A percentile compares a stretch with the other conserved stretches of the same genome.
These are phyloP conservation scores for Macropis europaea DNA, from an alignment of 2,888 invertebrate species.

Conservation along the genomic window DNA sequence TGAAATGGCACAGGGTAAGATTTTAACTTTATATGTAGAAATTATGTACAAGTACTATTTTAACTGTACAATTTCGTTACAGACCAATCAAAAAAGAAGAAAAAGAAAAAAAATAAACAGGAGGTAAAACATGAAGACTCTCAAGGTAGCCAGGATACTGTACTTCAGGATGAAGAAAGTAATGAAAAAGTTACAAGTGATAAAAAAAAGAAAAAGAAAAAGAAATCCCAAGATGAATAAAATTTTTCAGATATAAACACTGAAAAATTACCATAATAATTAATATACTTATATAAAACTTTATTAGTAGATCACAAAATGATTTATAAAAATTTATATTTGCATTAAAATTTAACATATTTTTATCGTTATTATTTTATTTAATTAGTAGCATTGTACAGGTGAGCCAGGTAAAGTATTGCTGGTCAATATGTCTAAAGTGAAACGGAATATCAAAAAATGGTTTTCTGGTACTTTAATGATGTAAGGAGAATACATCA, in stretches of 20 bases:
- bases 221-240: constrained; percentile 63
- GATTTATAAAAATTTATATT: background rate
- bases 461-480: no score
- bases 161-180: constrained; percentile 38
- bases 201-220: constrained; percentile 69
- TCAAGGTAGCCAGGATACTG: constrained; percentile 4
- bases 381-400: no score
- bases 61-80: constrained; percentile 11
- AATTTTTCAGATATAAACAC: background rate
- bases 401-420: no score
- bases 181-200: constrained; percentile 50
- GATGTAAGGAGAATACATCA: no score
- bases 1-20: constrained; percentile 16
- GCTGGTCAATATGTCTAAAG: no score
- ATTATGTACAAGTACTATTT: background rate
- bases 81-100: constrained; percentile 78
- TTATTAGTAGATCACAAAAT: no score
- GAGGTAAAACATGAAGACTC: constrained; percentile 61
- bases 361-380: no score
- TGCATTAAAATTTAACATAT: background rate
- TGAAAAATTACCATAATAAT: no score
- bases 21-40: background rate
- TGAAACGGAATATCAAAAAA: no score
- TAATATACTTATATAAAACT: background rate
- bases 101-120: constrained; percentile 80